phyloP scores from a whole-genome alignment of 2,888 invertebrate species.

The Oscheius myriophilus region DNA sequence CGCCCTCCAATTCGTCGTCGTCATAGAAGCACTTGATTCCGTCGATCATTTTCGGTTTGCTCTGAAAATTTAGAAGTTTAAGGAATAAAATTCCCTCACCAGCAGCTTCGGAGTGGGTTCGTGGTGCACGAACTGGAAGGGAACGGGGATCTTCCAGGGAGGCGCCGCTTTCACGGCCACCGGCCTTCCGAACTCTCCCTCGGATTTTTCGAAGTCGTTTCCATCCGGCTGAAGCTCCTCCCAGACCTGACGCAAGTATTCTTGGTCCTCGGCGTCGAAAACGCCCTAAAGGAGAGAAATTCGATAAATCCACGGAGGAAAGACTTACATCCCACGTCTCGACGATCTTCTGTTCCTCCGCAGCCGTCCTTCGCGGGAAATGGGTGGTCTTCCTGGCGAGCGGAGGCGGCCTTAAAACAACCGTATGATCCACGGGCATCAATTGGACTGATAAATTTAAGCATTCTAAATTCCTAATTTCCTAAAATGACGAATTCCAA shows the following conservation, averaged over 20 bases:
- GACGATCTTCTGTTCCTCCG: constrained; percentile 3
- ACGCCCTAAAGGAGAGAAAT: constrained; percentile 1
- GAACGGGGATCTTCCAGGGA: constrained; percentile 16
- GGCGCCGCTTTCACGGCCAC: constrained; percentile 5
- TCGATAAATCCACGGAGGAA: background rate
- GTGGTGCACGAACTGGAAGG: constrained; percentile 16
- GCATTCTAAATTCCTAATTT: too few relatives aligned
- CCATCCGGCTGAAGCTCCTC: constrained; percentile 21
- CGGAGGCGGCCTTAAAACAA: too few relatives aligned
- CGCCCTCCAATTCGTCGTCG: constrained; percentile 48
- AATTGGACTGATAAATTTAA: too few relatives aligned
- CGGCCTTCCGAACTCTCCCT: constrained; percentile 4
- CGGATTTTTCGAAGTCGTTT: constrained; percentile 11
- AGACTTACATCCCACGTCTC: constrained; percentile 10
- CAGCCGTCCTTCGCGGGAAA: constrained; percentile 13
- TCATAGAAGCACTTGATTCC: constrained; percentile 44
- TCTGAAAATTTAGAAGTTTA: constrained; percentile 31
- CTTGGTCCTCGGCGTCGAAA: constrained; percentile 30
- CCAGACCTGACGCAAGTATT: constrained; percentile 12
- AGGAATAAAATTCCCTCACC: background rate
- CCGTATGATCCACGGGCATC: too few relatives aligned
- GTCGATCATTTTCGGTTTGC: constrained; percentile 29
- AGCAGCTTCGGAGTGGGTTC: background rate
- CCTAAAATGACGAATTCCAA: too few relatives aligned
- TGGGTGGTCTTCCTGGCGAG: too few relatives aligned